Evolutionary conservation across 2,797 vertebrate species (phyloP).

Genomic region (Rhinophrynus dorsalis): DNA sequence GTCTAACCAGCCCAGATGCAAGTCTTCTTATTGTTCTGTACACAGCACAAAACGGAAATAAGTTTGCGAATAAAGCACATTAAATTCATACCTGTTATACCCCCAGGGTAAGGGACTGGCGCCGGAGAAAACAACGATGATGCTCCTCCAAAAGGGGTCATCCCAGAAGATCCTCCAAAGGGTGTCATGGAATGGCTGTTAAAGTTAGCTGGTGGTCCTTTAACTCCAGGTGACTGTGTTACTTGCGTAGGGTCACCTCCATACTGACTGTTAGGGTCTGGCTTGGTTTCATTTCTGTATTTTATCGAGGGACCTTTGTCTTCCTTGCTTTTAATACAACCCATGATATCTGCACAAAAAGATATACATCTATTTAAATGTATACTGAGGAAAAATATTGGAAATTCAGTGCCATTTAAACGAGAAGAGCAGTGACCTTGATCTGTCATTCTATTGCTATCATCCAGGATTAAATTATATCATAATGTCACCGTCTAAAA

Average conservation of each 20-base stretch:
- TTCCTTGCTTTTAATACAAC: slow-evolving; percentile 94
- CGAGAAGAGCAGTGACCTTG: too few relatives aligned
- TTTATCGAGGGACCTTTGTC: slow-evolving; percentile 87
- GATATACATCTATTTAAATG: too few relatives aligned
- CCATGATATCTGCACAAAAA: slow-evolving; percentile 76
- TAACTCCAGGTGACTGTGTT: slow-evolving; percentile 72
- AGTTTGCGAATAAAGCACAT: neutral
- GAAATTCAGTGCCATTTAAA: too few relatives aligned
- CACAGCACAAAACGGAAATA: too few relatives aligned
- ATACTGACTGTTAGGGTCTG: slow-evolving; percentile 78
- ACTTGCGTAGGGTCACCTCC: slow-evolving; percentile 83
- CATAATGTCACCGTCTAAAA: too few relatives aligned
- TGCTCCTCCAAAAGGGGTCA: slow-evolving; percentile 90
- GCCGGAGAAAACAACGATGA: slow-evolving; percentile 84
- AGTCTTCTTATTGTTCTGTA: too few relatives aligned
- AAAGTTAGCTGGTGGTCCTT: slow-evolving; percentile 78
- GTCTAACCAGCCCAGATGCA: too few relatives aligned
- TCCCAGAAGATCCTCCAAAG: slow-evolving; percentile 85
- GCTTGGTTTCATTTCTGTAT: slow-evolving; percentile 78
- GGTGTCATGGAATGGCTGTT: slow-evolving; percentile 86
- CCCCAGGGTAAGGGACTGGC: slow-evolving; percentile 84
- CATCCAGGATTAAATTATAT: too few relatives aligned
- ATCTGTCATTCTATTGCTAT: too few relatives aligned
- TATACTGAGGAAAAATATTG: too few relatives aligned
- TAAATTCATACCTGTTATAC: slow-evolving; percentile 79